Evolutionary conservation across 2,797 vertebrate genomes (phyloP).

Genomic region (Steatocranus sp.): DNA sequence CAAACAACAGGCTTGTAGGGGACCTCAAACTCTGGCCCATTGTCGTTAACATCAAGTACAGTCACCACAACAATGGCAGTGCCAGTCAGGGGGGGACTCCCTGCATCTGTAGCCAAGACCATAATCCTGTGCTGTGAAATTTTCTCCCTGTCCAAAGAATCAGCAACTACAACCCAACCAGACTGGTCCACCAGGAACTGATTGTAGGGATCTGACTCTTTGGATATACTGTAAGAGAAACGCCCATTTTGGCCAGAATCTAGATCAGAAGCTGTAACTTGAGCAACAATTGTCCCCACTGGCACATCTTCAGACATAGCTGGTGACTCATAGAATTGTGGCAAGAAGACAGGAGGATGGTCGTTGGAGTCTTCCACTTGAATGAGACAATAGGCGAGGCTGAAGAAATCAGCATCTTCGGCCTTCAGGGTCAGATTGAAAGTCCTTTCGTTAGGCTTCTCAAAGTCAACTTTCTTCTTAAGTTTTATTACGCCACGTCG

Average conservation of each 20-base stretch:
- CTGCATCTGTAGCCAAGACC: slow-evolving; percentile 80
- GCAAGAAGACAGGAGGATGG: slow-evolving; percentile 83
- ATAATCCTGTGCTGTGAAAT: slow-evolving; percentile 79
- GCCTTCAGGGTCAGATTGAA: slow-evolving; percentile 89
- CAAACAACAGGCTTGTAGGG: slow-evolving; percentile 83
- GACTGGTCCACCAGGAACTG: slow-evolving; percentile 81
- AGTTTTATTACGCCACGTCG: slow-evolving; percentile 76
- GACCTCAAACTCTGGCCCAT: slow-evolving; percentile 84
- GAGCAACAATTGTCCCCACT: slow-evolving; percentile 80
- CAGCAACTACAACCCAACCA: slow-evolving; percentile 79
- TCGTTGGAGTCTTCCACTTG: slow-evolving; percentile 88
- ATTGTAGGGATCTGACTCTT: slow-evolving; percentile 76
- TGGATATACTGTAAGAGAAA: slow-evolving; percentile 78
- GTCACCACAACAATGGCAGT: slow-evolving; percentile 80
- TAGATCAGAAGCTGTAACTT: slow-evolving; percentile 83
- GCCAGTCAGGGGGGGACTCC: slow-evolving; percentile 78
- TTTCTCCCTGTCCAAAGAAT: slow-evolving; percentile 81
- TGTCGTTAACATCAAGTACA: slow-evolving; percentile 87
- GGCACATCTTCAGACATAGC: slow-evolving; percentile 79
- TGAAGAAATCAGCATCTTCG: slow-evolving; percentile 85
- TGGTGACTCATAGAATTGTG: slow-evolving; percentile 81
- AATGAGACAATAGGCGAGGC: slow-evolving; percentile 77
- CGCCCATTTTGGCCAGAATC: slow-evolving; percentile 86
- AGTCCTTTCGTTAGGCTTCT: slow-evolving; percentile 83
- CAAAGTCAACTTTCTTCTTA: slow-evolving; percentile 83